These are phyloP conservation scores for Pterocles orientalis DNA, from an alignment of 2,113 vertebrate genomes.

Conservation along the genomic window DNA sequence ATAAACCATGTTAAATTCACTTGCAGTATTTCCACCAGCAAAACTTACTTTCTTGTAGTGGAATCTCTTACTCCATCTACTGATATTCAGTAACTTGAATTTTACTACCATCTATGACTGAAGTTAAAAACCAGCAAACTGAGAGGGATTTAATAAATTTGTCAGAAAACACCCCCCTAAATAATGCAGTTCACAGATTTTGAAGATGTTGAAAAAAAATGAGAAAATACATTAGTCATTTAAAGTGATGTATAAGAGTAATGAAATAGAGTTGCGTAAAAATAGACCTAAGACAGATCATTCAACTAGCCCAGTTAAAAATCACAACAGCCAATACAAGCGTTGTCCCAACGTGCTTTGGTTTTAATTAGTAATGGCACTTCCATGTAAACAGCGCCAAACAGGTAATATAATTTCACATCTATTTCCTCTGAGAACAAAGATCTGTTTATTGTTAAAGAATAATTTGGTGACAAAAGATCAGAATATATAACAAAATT, in stretches of 20 bases:
- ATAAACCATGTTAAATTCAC: not conserved
- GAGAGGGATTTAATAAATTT: not conserved
- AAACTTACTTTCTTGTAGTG: not conserved
- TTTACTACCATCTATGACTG: not conserved
- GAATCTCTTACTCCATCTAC: not conserved
- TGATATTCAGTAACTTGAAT: not conserved
- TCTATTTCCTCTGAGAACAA: conserved; percentile 26
- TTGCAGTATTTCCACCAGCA: not conserved
- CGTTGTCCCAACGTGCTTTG: not conserved
- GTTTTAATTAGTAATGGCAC: conserved; percentile 12
- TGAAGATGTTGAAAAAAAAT: not conserved
- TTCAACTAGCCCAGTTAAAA: not conserved
- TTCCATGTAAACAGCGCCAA: conserved; percentile 26
- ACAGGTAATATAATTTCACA: not conserved
- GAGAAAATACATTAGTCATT: not conserved
- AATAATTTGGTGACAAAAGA: not conserved
- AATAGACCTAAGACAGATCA: not conserved
- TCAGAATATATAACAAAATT: not conserved
- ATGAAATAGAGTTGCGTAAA: not conserved
- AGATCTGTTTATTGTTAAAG: conserved; percentile 8
- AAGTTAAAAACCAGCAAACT: not conserved
- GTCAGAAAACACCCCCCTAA: not conserved
- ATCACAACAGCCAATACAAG: not conserved
- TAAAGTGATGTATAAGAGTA: not conserved
- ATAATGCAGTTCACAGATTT: not conserved